Conservation (phyloP, 1,140 invertebrate genomes). For the Drosophila sproati region DNA sequence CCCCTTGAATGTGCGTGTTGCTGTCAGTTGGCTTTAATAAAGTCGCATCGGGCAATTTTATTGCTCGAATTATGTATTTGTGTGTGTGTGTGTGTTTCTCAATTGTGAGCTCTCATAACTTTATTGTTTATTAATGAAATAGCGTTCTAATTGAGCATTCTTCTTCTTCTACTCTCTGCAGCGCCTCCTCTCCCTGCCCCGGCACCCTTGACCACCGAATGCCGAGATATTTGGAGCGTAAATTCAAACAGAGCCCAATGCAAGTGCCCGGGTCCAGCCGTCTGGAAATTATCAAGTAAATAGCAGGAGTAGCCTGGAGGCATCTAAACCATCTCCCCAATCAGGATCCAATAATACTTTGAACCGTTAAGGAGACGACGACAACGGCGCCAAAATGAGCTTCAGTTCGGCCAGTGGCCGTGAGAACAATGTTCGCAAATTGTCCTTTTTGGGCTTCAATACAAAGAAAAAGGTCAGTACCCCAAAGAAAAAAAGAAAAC, state of each 20-base stretch:
- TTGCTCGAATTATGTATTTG: conserved; percentile 48
- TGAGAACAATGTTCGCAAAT: conserved; percentile 80
- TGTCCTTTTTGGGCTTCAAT: conserved; percentile 79
- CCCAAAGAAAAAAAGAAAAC: neutral
- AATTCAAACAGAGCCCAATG: conserved; percentile 54
- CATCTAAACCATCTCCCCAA: neutral
- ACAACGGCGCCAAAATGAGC: conserved; percentile 65
- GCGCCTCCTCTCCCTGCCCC: conserved; percentile 13
- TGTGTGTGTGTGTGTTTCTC: conserved; percentile 27
- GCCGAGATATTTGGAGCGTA: conserved; percentile 75
- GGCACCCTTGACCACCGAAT: conserved; percentile 51
- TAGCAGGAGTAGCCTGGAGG: neutral
- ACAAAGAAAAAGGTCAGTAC: conserved; percentile 82
- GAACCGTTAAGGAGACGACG: neutral
- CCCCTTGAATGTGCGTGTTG: conserved; percentile 51
- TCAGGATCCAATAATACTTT: neutral
- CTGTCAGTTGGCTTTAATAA: conserved; percentile 77
- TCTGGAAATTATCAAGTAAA: conserved; percentile 71
- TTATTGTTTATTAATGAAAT: conserved; percentile 70
- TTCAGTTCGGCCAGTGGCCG: conserved; percentile 75
- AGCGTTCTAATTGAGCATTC: conserved; percentile 49
- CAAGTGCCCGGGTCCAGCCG: conserved; percentile 46
- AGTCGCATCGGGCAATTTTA: conserved; percentile 70
- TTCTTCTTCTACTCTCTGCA: neutral
- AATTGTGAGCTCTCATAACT: conserved; percentile 40